phyloP scores from a whole-genome alignment of 2,797 vertebrate genomes.

The Chiroxiphia lanceolata region DNA sequence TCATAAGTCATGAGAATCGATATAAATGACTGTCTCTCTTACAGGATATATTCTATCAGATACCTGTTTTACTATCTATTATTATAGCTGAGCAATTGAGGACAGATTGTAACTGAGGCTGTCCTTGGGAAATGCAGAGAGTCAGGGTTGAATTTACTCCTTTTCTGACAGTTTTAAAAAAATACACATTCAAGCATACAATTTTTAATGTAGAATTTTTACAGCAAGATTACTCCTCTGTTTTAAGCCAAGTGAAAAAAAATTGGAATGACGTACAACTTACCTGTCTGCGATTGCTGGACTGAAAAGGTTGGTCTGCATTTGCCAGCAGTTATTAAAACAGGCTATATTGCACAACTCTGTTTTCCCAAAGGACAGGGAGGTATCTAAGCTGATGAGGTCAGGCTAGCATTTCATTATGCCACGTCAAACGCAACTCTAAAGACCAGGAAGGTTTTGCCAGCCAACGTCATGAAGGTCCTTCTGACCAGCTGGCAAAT shows the following conservation, averaged over 20 bases:
- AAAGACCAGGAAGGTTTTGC: background rate
- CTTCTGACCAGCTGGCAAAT: background rate
- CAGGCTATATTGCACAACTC: background rate
- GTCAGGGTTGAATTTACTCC: background rate
- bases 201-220: background rate
- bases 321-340: background rate
- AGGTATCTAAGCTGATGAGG: conserved; percentile 8
- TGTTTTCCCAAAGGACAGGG: background rate
- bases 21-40: background rate
- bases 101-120: background rate
- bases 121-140: background rate
- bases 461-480: conserved; percentile 12
- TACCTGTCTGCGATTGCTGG: background rate
- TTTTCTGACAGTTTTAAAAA: background rate
- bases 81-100: background rate
- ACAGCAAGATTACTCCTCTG: accelerated
- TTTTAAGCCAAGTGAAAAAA: background rate
- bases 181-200: background rate
- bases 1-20: background rate
- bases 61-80: background rate
- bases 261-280: background rate
- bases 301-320: background rate
- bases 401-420: background rate
- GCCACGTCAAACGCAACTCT: background rate
- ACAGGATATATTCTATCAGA: background rate